Evolutionary conservation across 2,888 invertebrate genomes (phyloP).

Genomic region (Tricholauxania praeusta): DNA sequence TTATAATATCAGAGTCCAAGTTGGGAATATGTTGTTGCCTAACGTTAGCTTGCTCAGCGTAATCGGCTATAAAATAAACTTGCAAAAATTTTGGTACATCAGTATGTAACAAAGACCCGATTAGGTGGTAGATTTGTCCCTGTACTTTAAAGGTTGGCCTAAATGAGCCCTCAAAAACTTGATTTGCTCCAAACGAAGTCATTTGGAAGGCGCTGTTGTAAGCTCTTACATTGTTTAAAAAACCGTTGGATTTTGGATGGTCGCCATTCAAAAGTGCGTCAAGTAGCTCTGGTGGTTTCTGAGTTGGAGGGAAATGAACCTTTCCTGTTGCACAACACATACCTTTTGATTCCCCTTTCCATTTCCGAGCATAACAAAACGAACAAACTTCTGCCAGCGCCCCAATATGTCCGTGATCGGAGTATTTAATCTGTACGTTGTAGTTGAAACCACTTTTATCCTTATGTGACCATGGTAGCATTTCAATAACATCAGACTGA

Average conservation of each 20-base stretch:
- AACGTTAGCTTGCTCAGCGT: too few species aligned
- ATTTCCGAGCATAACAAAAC: conserved; percentile 43
- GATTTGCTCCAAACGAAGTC: conserved; percentile 45
- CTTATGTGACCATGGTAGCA: too few species aligned
- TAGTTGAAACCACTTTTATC: too few species aligned
- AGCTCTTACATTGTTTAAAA: conserved; percentile 45
- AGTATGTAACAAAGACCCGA: too few species aligned
- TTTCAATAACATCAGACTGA: too few species aligned
- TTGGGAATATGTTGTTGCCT: too few species aligned
- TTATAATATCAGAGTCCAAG: too few species aligned
- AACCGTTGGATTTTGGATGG: conserved; percentile 45
- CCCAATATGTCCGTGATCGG: conserved; percentile 51
- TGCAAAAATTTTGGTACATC: too few species aligned
- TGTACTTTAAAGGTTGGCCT: too few species aligned
- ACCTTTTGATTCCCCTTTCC: conserved; percentile 59
- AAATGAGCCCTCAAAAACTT: too few species aligned
- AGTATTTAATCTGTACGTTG: conserved; percentile 54
- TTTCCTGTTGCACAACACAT: conserved; percentile 65
- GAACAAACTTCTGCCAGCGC: conserved; percentile 31
- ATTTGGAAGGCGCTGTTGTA: conserved; percentile 46
- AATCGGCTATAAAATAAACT: too few species aligned
- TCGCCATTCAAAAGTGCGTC: conserved; percentile 33
- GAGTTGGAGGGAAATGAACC: conserved; percentile 61
- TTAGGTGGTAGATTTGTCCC: too few species aligned
- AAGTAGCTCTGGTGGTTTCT: conserved; percentile 1